Percentiles rank a stretch among this genome's conserved stretches.
Conservation (phyloP, 2,113 vertebrate species). For the Pongo pygmaeus region DNA sequence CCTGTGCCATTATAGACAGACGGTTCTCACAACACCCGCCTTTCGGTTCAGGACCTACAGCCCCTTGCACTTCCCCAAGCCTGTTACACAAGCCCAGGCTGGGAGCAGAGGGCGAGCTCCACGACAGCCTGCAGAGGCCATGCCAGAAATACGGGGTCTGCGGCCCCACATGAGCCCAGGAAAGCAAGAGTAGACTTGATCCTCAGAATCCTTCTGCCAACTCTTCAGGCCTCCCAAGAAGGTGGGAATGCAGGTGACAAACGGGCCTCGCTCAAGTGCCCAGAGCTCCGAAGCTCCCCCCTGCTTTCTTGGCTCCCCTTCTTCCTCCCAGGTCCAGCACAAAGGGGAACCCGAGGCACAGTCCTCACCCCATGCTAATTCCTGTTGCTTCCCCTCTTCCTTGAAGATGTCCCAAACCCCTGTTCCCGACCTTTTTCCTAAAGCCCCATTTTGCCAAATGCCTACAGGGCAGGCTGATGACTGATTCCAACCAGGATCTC, state of each 20-base stretch:
- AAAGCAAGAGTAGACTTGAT: fast-evolving
- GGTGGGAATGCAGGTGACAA: not conserved
- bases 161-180: fast-evolving
- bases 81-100: not conserved
- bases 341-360: fast-evolving
- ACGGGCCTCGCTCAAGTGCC: fast-evolving
- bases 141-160: not conserved
- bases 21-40: not conserved
- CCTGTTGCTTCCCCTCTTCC: not conserved
- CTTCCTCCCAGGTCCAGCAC: not conserved
- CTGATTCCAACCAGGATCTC: not conserved
- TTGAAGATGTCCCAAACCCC: not conserved
- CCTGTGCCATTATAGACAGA: not conserved
- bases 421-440: not conserved
- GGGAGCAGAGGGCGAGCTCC: not conserved
- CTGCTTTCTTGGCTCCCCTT: not conserved
- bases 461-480: not conserved
- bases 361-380: not conserved
- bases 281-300: not conserved
- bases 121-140: not conserved
- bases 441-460: not conserved
- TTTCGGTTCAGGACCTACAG: not conserved
- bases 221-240: not conserved
- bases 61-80: not conserved
- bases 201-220: not conserved